phyloP scores from a whole-genome alignment of 2,888 invertebrate species.

The Drosophila melanosoma region DNA sequence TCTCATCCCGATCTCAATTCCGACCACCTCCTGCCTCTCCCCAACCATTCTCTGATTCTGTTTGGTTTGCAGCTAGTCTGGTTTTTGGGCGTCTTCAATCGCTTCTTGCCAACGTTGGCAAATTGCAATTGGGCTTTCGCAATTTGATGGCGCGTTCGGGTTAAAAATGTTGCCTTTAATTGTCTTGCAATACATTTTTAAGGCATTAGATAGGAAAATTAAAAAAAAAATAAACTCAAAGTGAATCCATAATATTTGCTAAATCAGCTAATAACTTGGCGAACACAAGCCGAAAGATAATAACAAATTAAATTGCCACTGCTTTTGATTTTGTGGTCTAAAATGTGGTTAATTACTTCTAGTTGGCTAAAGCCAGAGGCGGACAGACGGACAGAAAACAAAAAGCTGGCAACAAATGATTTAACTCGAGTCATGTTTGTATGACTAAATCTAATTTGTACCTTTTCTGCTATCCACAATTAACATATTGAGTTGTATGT shows the following conservation, averaged over 20 bases:
- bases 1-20: constrained; percentile 10
- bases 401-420: constrained; percentile 34
- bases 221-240: constrained; percentile 1
- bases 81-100: constrained; percentile 22
- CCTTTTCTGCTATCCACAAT: constrained; percentile 54
- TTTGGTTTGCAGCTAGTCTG: constrained; percentile 33
- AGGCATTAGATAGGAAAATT: constrained; percentile 42
- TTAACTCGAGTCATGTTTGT: constrained; percentile 44
- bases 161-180: no score
- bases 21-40: neutral
- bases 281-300: constrained; percentile 47
- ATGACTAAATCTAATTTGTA: constrained; percentile 56
- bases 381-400: neutral
- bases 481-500: constrained; percentile 17
- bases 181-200: constrained; percentile 38
- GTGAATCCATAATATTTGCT: constrained; percentile 12
- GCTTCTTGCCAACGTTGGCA: constrained; percentile 42
- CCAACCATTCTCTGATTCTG: neutral
- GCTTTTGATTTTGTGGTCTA: constrained; percentile 46
- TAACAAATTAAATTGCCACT: constrained; percentile 72
- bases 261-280: constrained; percentile 53
- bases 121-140: constrained; percentile 44
- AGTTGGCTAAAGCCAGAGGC: constrained; percentile 15
- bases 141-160: no score
- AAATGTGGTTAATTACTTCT: constrained; percentile 27